These are phyloP conservation scores for Ooceraea biroi DNA, from an alignment of 1,140 invertebrate species.

Conservation along the genomic window DNA sequence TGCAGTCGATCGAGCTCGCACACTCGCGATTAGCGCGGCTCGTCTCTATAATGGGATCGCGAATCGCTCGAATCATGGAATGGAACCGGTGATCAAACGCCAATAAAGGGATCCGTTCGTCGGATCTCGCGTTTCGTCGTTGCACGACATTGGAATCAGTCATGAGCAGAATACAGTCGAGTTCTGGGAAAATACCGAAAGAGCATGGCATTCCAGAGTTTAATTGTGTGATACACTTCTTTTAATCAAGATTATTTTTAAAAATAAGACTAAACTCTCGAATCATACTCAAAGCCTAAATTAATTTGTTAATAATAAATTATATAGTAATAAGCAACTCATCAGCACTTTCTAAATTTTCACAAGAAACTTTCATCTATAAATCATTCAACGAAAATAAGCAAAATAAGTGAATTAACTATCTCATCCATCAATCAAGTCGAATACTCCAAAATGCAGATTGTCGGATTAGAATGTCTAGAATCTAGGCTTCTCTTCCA, in stretches of 20 bases:
- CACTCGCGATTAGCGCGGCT: constrained; percentile 43
- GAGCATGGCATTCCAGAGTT: too few species aligned
- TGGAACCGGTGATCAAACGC: constrained; percentile 46
- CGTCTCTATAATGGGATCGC: constrained; percentile 49
- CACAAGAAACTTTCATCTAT: not conserved
- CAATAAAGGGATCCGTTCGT: constrained; percentile 32
- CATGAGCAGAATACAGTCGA: not conserved
- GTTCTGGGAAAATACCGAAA: not conserved
- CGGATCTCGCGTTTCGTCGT: not conserved
- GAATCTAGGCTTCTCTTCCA: not conserved
- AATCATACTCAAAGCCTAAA: not conserved
- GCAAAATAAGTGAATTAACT: not conserved
- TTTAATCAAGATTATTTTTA: not conserved
- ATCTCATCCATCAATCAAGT: not conserved
- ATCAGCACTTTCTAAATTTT: not conserved
- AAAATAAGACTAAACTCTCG: not conserved
- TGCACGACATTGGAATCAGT: not conserved
- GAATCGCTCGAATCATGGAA: constrained; percentile 1
- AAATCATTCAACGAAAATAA: not conserved
- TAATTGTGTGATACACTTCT: not conserved
- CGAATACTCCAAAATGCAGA: too few species aligned
- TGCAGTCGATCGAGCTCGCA: constrained; percentile 6
- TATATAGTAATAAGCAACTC: not conserved
- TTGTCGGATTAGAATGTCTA: not conserved
- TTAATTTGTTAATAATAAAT: not conserved